These are phyloP conservation scores for Drosophila picticornis DNA, from an alignment of 2,888 invertebrate genomes.

Conservation along the genomic window DNA sequence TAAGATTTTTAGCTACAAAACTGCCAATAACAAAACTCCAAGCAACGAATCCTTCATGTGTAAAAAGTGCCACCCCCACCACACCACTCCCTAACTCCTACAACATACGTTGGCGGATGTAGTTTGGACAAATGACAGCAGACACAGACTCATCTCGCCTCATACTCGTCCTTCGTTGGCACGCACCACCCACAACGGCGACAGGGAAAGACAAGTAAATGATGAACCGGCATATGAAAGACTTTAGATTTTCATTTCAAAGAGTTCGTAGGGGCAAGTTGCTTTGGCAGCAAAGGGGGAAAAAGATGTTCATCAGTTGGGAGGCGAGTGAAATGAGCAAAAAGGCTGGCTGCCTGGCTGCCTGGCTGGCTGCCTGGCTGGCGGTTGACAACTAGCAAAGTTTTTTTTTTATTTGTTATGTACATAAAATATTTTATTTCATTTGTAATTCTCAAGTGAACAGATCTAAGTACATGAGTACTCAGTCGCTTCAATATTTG, in stretches of 20 bases:
- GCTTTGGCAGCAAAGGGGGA: conserved; percentile 12
- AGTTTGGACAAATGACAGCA: conserved; percentile 76
- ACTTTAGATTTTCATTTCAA: conserved; percentile 52
- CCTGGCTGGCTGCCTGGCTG: conserved; percentile 7
- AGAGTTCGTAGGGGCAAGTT: neutral
- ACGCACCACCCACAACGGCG: conserved; percentile 46
- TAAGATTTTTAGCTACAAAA: conserved; percentile 77
- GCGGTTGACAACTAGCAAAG: conserved; percentile 65
- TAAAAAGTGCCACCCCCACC: neutral
- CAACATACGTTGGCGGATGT: conserved; percentile 65
- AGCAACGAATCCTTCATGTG: conserved; percentile 21
- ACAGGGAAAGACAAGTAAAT: conserved; percentile 62
- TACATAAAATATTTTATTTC: conserved; percentile 71
- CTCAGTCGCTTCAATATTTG: conserved; percentile 29
- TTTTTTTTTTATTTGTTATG: conserved; percentile 43
- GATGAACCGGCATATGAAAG: conserved; percentile 64
- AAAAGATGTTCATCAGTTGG: conserved; percentile 62
- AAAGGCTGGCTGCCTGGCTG: conserved; percentile 31
- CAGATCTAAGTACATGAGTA: conserved; percentile 18
- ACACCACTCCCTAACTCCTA: neutral
- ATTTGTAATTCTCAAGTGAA: conserved; percentile 71
- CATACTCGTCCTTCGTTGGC: conserved; percentile 15
- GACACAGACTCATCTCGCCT: conserved; percentile 38
- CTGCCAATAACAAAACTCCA: conserved; percentile 73
- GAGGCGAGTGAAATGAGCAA: conserved; percentile 72